These are phyloP conservation scores for Bellardia pandia DNA, from an alignment of 2,888 invertebrate genomes.

Conservation along the genomic window DNA sequence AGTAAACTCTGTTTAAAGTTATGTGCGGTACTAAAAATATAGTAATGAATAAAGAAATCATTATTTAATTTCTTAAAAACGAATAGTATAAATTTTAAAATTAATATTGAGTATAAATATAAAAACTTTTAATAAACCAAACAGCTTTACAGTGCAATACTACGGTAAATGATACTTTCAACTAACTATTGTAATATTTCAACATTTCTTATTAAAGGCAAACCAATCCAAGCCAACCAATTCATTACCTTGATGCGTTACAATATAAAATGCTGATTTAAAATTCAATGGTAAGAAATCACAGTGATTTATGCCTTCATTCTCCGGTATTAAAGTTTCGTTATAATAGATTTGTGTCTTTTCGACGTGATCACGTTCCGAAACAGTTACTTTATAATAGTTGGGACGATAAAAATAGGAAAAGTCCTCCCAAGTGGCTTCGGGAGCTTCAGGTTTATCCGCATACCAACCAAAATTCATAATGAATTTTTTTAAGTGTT, in stretches of 20 bases:
- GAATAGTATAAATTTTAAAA: too few relatives aligned
- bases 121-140: too few relatives aligned
- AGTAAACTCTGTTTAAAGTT: too few relatives aligned
- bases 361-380: constrained; percentile 84
- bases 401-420: constrained; percentile 83
- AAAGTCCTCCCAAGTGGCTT: constrained; percentile 85
- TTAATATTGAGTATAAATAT: too few relatives aligned
- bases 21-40: too few relatives aligned
- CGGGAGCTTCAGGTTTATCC: constrained; percentile 82
- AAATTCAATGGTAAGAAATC: constrained; percentile 84
- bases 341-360: constrained; percentile 81
- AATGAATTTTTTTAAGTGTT: constrained; percentile 51
- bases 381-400: constrained; percentile 84
- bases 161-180: too few relatives aligned
- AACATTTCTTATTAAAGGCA: background rate
- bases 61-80: too few relatives aligned
- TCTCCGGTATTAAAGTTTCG: constrained; percentile 82
- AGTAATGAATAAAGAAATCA: too few relatives aligned
- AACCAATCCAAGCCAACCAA: background rate
- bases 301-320: constrained; percentile 82
- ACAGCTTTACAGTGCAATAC: too few relatives aligned
- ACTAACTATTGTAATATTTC: too few relatives aligned
- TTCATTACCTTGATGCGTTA: constrained; percentile 84
- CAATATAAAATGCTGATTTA: constrained; percentile 83
- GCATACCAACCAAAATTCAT: constrained; percentile 83